A percentile compares a stretch with the other conserved stretches of the same genome.
Conservation (phyloP, 2,888 invertebrate species). For the Archips xylosteana region DNA sequence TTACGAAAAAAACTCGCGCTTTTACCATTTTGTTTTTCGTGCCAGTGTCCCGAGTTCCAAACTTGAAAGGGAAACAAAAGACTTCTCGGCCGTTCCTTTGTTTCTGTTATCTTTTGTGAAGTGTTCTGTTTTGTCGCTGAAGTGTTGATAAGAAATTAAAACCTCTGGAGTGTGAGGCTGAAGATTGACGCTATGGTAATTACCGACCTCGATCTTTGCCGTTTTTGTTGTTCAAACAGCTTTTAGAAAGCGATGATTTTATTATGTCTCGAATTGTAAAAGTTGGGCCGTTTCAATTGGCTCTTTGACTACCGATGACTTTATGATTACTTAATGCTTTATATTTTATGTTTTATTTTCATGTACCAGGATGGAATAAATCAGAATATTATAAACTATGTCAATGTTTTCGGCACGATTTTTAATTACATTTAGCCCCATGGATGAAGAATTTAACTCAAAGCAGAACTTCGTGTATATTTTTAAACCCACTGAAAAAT, state of each 20-base stretch:
- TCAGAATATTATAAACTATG: background rate
- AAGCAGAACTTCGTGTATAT: background rate
- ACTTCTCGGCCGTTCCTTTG: slow-evolving; percentile 43
- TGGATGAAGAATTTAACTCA: background rate
- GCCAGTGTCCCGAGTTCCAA: slow-evolving; percentile 40
- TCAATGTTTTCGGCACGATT: background rate
- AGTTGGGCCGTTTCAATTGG: slow-evolving; percentile 2
- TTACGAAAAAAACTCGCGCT: slow-evolving; percentile 39
- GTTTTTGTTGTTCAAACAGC: slow-evolving; percentile 21
- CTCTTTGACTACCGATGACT: background rate
- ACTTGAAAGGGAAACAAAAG: slow-evolving; percentile 45
- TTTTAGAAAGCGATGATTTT: slow-evolving; percentile 11
- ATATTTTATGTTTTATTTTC: background rate
- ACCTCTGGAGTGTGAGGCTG: slow-evolving; percentile 32
- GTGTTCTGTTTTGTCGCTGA: slow-evolving; percentile 46
- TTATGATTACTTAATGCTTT: background rate
- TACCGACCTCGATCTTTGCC: slow-evolving; percentile 34
- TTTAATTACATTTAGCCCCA: background rate
- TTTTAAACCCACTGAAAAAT: background rate
- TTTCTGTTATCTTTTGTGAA: slow-evolving; percentile 44
- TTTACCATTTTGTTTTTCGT: slow-evolving; percentile 30
- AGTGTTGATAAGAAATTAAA: slow-evolving; percentile 45
- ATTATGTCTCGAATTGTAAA: slow-evolving; percentile 1
- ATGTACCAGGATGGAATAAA: background rate
- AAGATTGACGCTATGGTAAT: slow-evolving; percentile 41